These are phyloP conservation scores for Eulacestoma nigropectus DNA, from an alignment of 2,113 vertebrate genomes.

Conservation along the genomic window DNA sequence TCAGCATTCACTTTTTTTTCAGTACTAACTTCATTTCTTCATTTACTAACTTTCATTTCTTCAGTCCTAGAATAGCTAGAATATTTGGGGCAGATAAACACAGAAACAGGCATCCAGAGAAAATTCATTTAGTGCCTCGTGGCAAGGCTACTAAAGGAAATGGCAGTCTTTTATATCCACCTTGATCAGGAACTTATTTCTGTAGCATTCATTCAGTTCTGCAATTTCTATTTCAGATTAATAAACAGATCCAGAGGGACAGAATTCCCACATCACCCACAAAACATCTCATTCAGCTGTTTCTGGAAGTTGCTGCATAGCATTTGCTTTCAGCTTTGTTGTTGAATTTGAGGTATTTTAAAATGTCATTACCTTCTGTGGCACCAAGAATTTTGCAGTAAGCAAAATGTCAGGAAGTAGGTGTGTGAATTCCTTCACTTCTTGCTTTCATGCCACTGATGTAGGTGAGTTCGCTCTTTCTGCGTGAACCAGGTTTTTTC, in stretches of 20 bases:
- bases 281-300: slow-evolving; percentile 3
- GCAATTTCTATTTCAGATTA: not conserved
- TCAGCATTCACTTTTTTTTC: not conserved
- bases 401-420: slow-evolving; percentile 34
- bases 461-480: not conserved
- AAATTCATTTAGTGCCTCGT: not conserved
- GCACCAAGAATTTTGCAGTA: not conserved
- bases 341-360: not conserved
- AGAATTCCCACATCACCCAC: not conserved
- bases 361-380: slow-evolving; percentile 34
- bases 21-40: not conserved
- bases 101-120: not conserved
- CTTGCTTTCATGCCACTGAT: not conserved
- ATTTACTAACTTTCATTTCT: no score
- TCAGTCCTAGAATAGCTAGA: not conserved
- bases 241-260: not conserved
- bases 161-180: not conserved
- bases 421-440: not conserved
- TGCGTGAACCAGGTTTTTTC: not conserved
- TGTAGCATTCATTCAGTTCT: not conserved
- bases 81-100: not conserved
- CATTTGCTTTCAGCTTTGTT: not conserved
- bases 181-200: not conserved
- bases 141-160: not conserved
- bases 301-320: not conserved